Conservation (phyloP, 1,140 invertebrate genomes). For the Hermatobates lingyangjiaoensis region DNA sequence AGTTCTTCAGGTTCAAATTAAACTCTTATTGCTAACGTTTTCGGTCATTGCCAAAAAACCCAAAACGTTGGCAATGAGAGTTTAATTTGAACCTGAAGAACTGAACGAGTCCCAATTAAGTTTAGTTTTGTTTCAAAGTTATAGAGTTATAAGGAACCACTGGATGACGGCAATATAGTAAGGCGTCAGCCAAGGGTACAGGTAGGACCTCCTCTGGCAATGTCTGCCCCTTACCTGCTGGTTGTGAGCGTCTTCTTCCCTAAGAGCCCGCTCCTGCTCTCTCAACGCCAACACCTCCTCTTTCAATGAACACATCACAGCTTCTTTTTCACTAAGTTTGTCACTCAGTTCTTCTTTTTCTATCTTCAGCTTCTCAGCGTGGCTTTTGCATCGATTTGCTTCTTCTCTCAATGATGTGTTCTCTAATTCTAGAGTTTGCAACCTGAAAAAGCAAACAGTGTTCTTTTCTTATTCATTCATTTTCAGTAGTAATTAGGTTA, state of each 20-base stretch:
- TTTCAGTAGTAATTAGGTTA: too few species aligned
- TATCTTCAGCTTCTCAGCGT: constrained; percentile 33
- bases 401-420: constrained; percentile 58
- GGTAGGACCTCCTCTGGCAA: too few species aligned
- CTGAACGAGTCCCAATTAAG: too few species aligned
- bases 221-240: constrained; percentile 23
- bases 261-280: constrained; percentile 35
- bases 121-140: not conserved
- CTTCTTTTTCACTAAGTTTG: constrained; percentile 34
- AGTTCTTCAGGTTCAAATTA: too few species aligned
- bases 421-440: constrained; percentile 61
- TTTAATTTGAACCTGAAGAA: too few species aligned
- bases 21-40: too few species aligned
- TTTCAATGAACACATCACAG: constrained; percentile 29
- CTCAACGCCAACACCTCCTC: constrained; percentile 32
- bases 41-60: too few species aligned
- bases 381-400: constrained; percentile 30
- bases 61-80: too few species aligned
- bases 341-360: constrained; percentile 29
- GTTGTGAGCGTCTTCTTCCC: constrained; percentile 30
- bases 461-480: too few species aligned
- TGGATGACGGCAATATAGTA: not conserved
- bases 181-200: too few species aligned
- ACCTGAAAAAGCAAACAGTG: constrained; percentile 30
- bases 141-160: constrained; percentile 4